Percentiles rank a stretch among this genome's conserved stretches.
Conservation (phyloP, 1,140 invertebrate genomes). For the Papilio machaon region DNA sequence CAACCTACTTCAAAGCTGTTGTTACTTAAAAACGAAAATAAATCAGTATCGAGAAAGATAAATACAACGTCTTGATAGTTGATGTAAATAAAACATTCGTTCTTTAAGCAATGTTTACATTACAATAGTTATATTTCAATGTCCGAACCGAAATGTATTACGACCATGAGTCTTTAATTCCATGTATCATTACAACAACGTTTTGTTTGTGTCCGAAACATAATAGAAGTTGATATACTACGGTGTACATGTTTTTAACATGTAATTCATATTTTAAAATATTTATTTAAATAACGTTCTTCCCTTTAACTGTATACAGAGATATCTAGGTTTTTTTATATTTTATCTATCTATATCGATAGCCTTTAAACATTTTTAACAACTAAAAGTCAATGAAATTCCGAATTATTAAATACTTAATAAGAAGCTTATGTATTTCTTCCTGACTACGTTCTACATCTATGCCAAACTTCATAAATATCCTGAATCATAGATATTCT, state of each 20-base stretch:
- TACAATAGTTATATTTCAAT: slow-evolving; percentile 27
- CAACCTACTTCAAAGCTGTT: slow-evolving; percentile 4
- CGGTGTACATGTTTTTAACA: slow-evolving; percentile 7
- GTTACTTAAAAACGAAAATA: slow-evolving; percentile 13
- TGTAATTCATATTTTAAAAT: not conserved
- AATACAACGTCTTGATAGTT: slow-evolving; percentile 29
- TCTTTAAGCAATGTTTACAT: slow-evolving; percentile 23
- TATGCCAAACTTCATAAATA: no score
- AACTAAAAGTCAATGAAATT: no score
- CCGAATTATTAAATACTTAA: no score
- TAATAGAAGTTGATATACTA: not conserved
- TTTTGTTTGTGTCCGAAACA: not conserved
- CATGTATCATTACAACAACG: slow-evolving; percentile 4
- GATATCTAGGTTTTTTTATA: no score
- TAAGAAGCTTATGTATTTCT: no score
- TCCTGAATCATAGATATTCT: no score
- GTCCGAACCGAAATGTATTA: slow-evolving; percentile 13
- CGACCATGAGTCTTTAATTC: slow-evolving; percentile 19
- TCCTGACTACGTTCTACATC: no score
- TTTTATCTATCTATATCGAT: no score
- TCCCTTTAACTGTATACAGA: no score
- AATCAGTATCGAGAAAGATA: slow-evolving; percentile 21
- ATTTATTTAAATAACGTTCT: not conserved
- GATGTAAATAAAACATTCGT: slow-evolving; percentile 21
- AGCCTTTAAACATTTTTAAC: no score